Base-by-base conservation (phyloP, 2,113 vertebrate species). In the Ammospiza nelsoni region DNA sequence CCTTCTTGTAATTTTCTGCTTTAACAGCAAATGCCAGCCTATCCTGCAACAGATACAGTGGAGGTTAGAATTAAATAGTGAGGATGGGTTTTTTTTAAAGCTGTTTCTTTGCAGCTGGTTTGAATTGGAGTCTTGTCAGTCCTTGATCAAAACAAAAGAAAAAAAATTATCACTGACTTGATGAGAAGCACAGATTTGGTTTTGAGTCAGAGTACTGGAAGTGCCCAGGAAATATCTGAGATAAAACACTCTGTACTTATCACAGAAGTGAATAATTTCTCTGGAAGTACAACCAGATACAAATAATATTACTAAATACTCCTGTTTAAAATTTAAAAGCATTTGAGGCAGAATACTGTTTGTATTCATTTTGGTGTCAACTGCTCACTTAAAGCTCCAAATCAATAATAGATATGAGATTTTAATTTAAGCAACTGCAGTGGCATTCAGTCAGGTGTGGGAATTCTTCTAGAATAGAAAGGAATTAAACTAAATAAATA, bases 1-100 rank as follows among this genome's bases (percentile, higher is more conserved):
- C 97, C 97, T 98, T 96, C 97, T 98, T 98, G 98, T 98, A 98
- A 98, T 98, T 98, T 98, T 98, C 97, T 98, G 98, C 98, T 98
- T 98, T 98, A 98, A 95, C 98, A 98, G 98, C 98, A 98, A 98
- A 98, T 98, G 97, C 97, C 97, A 97, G 96, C 94, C 95, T 97
- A 97, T 97, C 76, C 74, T 78, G 89, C 96, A 96, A 97, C 95
- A 97, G 96, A 98, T 97, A 94, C 59, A 51, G 87, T 66, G 68
- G 96, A 97, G 91, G 96, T 97, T 97, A 94, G 96, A 98, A 98
- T 98, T 97, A 98, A 98, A 96, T 86, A 97, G 91, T 65, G 83
- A 93, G 79, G 67, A 39, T 78, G 12, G 92, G 61, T 82, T 87
- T 96, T 80, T 92, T 86, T 92, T 79, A 37, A 67, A 84, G 83